Evolutionary conservation across 2,888 invertebrate genomes (phyloP), one percentile per base, ranked within the genome.

Genomic region (Alviniconcha strummeri): DNA sequence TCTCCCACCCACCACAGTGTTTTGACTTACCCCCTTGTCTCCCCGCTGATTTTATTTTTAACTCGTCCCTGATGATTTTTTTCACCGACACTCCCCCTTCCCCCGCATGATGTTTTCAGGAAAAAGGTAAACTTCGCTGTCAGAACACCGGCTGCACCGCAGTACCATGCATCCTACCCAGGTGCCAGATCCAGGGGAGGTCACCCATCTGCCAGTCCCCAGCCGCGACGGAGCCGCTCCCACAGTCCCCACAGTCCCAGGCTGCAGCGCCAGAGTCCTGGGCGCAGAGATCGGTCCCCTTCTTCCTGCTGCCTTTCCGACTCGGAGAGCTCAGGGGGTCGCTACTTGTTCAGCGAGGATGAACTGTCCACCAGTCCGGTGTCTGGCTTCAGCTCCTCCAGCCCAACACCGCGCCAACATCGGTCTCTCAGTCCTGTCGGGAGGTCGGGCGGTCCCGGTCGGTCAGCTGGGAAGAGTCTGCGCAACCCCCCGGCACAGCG

Each of bases 131-230:
- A 54, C 19, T 82, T 82, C 67, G 60, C 52, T 64, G 13, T 55
- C 4, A 75, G 56, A 15, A 67, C 54, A 64, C 15, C 64, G 9
- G 11, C 17, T 17, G 71, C 19, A 13, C 52, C 2, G n/a, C 81
- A 74, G 84, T 85, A 69, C 86, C 88, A 54, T 87, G 89, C 89
- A 83, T 84, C 82, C 88, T 88, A 75, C 83, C 88, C 80, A 84
- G 89, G 74, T 85, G 19, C 86, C 52, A 15, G 15, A 36, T 57
- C 60, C 15, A 82, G 72, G 52, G 80, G 84, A 54, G 76, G 81
- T 54, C 72, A 55, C 60, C 64, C 67, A 11, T 76, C 75, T 36
- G 81, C 84, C 57, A 83, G 81, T 19, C 81, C 84, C 5, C 80
- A 75, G 15, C 82, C 83, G 55, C 85, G 86, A 81, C 87, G 88